Base-by-base conservation (phyloP, 2,797 vertebrate genomes). In the Clangula hyemalis region DNA sequence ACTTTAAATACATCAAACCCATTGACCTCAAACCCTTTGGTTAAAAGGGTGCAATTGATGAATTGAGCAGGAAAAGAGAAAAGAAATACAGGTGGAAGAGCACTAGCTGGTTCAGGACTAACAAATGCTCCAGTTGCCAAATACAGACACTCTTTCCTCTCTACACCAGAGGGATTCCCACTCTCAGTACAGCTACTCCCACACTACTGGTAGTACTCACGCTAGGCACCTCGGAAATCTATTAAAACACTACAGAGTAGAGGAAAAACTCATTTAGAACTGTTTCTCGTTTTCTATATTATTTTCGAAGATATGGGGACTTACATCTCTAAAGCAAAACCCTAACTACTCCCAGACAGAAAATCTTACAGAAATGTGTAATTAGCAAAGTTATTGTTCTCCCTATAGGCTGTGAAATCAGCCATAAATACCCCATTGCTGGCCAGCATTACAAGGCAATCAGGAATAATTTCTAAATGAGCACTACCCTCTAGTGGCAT, bases 401-500 rank as follows among this genome's bases (percentile, higher is more conserved):
- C 15, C 70, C 24, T 22, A 13, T 2, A 43, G 32, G 21, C 5
- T 60, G 18, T 22, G 41, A 78, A 81, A 72, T 13, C 57, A 77
- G 8, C 21, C 34, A 45, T 0, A 56, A 43, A 41, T 60, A 10
- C 45, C n/a, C 65, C 25, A 2, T 4, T 25, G 28, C 0, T 34
- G 34, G 45, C 5, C 43, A 90, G 61, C 13, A 17, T 30, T 43
- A 25, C 19, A 71, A 53, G 3, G 7, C 64, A 7, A 58, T 4
- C 30, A 70, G 34, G 2, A 74, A 53, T 0, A 30, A 88, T 76
- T 45, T 56, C n/a, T 36, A 84, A 93, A 64, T 20, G 64, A 79
- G 91, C 84, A 96, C 87, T 86, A 76, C 95, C 95, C 91, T 94
- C 95, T 96, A 89, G 93, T 80, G 95, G 95, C 79, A 5, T 3